phyloP scores from a whole-genome alignment of 2,888 invertebrate species.

The Listrodromus nycthemerus region DNA sequence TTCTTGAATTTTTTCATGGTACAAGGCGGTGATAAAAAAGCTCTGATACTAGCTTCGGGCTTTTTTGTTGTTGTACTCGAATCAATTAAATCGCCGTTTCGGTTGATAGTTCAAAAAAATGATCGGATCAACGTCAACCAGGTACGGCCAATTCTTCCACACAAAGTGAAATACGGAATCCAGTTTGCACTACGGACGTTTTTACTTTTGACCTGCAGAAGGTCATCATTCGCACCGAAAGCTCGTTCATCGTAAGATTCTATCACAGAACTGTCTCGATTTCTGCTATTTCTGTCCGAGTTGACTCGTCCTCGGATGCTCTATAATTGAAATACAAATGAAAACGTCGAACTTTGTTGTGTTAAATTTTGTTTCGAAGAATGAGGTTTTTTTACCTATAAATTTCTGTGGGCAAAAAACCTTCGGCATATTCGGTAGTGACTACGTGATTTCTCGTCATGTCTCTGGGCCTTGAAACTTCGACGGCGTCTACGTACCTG shows the following conservation, averaged over 20 bases:
- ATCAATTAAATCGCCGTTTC: neutral
- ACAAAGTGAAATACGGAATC: neutral
- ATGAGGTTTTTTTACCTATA: slow-evolving; percentile 79
- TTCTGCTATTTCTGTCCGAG: slow-evolving; percentile 93
- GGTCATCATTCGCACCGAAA: slow-evolving; percentile 12
- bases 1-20: slow-evolving; percentile 5
- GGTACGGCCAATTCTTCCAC: neutral
- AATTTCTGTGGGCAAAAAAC: slow-evolving; percentile 82
- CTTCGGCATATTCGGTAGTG: slow-evolving; percentile 83
- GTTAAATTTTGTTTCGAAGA: neutral
- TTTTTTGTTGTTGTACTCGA: neutral
- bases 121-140: neutral
- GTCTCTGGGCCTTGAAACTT: slow-evolving; percentile 84
- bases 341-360: neutral
- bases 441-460: slow-evolving; percentile 85
- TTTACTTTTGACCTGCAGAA: neutral
- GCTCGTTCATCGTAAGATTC: slow-evolving; percentile 50
- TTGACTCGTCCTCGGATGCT: slow-evolving; percentile 83
- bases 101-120: slow-evolving; percentile 10
- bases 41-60: slow-evolving; percentile 1
- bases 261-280: slow-evolving; percentile 96
- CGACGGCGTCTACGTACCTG: slow-evolving; percentile 83
- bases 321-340: slow-evolving; percentile 64
- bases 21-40: neutral
- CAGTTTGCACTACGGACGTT: slow-evolving; percentile 10